Evolutionary conservation across 2,888 invertebrate genomes (phyloP), one percentile per base, ranked within the genome.

Genomic region (Trachelus stipa): DNA sequence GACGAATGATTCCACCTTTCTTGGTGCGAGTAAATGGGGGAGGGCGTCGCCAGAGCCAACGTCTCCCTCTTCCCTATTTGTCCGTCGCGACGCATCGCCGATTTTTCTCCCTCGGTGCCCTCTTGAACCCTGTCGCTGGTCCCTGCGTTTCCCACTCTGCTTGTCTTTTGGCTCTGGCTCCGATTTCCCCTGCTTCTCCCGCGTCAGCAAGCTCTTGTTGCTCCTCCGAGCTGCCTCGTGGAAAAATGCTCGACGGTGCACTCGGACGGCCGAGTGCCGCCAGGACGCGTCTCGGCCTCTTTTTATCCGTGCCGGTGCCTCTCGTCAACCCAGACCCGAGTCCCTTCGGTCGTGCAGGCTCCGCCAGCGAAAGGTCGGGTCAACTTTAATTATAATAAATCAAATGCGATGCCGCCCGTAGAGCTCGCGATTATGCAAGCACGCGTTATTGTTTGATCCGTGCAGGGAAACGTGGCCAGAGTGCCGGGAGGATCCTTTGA

Each of bases 371-470:
- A 87, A 89, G 89, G 89, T 89, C 89, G 86, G 88, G 89, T 89
- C 88, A 87, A 86, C 87, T 89, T 89, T 89, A 89, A 89, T 89
- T 89, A 89, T 89, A 89, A 87, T 89, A 89, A 89, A 89, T 89
- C 89, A 89, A 89, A 89, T 84, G 89, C 82, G 86, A 84, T 85
- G 82, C 83, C 80, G 84, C 82, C 81, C 83, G 79, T 74, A 68
- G 75, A 56, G 77, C 77, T 79, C 82, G 78, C 68, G 75, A 80
- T 85, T 85, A 84, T 80, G 82, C 84, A 81, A 84, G 83, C 79
- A 76, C 71, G 35, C 34, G 71, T 87, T 87, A 86, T 87, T 87
- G 87, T 88, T 85, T 86, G 85, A 87, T 86, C 83, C 84, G 77
- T 34, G 31, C 79, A 81, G 81, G 81, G 85, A 85, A 85, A 56